A percentile compares a stretch with the other conserved stretches of the same genome.
These are phyloP conservation scores for Caretta caretta DNA, from an alignment of 2,113 vertebrate species.

Conservation along the genomic window DNA sequence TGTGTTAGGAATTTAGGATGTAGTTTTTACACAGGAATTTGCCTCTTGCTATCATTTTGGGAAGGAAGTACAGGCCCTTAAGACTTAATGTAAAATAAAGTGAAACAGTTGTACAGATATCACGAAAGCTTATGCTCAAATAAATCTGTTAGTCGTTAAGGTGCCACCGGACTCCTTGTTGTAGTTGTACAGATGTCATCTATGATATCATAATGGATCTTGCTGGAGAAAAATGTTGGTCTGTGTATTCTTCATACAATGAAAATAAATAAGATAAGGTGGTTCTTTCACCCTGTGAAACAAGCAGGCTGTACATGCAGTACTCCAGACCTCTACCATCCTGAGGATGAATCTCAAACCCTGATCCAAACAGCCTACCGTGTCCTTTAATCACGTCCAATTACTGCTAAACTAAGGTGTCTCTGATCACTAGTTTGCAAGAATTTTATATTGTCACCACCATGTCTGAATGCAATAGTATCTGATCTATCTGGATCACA, in stretches of 20 bases:
- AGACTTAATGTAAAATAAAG: neutral
- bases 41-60: neutral
- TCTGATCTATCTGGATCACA: fast-evolving
- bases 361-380: neutral
- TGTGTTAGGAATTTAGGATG: conserved; percentile 34
- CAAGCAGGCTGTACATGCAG: neutral
- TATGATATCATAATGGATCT: neutral
- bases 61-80: neutral
- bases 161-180: no score
- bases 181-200: neutral
- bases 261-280: neutral
- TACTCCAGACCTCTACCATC: neutral
- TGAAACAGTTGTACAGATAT: neutral
- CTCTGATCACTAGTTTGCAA: neutral
- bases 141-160: no score
- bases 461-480: fast-evolving
- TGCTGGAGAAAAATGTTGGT: neutral
- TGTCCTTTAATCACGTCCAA: neutral
- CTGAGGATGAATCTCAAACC: neutral
- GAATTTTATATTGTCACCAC: neutral
- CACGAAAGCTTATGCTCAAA: no score
- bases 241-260: neutral
- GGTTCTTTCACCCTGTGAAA: neutral
- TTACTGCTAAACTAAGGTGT: neutral
- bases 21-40: neutral